Conservation (phyloP, 2,888 invertebrate genomes). For the Erebia ligea region DNA sequence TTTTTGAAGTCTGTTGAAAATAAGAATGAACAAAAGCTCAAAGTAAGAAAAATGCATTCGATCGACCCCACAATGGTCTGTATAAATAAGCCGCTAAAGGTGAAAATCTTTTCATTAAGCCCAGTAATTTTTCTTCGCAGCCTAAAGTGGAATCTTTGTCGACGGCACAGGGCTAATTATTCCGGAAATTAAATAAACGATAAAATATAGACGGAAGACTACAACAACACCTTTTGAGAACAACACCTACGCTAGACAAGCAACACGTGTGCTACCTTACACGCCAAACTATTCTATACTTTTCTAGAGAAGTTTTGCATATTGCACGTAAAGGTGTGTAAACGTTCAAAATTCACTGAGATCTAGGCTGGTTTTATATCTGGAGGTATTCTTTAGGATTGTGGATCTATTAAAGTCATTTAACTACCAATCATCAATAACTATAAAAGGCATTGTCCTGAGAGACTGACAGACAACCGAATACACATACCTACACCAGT, state of each 20-base stretch:
- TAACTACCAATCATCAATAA: too few relatives aligned
- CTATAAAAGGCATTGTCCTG: too few relatives aligned
- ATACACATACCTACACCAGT: too few relatives aligned
- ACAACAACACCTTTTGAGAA: background rate
- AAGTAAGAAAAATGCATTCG: conserved; percentile 1
- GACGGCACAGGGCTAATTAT: background rate
- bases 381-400: too few relatives aligned
- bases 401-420: too few relatives aligned
- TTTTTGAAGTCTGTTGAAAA: too few relatives aligned
- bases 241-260: background rate
- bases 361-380: too few relatives aligned
- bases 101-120: conserved; percentile 4
- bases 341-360: too few relatives aligned
- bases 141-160: background rate
- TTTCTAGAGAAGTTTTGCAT: too few relatives aligned
- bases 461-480: too few relatives aligned
- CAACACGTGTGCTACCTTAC: background rate
- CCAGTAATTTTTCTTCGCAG: conserved; percentile 1
- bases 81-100: background rate
- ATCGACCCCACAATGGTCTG: background rate
- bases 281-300: too few relatives aligned
- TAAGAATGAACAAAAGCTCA: background rate
- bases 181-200: background rate
- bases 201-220: background rate
- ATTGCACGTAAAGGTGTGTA: too few relatives aligned